These are phyloP conservation scores for Pterostichus niger DNA, from an alignment of 2,888 invertebrate genomes.

Conservation along the genomic window DNA sequence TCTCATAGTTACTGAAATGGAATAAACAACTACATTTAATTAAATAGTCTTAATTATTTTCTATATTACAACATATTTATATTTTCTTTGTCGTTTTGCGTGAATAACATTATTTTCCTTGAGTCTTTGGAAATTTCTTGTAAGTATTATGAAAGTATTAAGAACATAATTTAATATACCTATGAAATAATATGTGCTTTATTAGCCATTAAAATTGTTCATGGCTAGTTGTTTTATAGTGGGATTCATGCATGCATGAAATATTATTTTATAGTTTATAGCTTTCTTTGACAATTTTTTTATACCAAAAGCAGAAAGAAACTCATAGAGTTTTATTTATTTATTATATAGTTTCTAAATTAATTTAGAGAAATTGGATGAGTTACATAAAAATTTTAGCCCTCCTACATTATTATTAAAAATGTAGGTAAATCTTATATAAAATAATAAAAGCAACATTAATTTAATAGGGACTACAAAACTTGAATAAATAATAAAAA, in stretches of 20 bases:
- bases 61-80: neutral
- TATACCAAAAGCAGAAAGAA: too few relatives aligned
- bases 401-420: too few relatives aligned
- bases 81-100: neutral
- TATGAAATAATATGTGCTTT: neutral
- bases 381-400: too few relatives aligned
- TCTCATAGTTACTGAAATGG: constrained; percentile 13
- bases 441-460: too few relatives aligned
- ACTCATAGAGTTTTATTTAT: too few relatives aligned
- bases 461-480: too few relatives aligned
- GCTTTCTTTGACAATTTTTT: neutral
- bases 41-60: constrained; percentile 18
- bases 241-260: too few relatives aligned
- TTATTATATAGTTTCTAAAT: too few relatives aligned
- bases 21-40: constrained; percentile 19
- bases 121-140: neutral
- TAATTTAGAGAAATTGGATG: too few relatives aligned
- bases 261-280: neutral
- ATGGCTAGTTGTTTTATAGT: too few relatives aligned
- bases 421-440: too few relatives aligned
- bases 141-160: neutral
- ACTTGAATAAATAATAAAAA: too few relatives aligned
- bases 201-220: neutral
- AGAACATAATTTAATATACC: neutral
- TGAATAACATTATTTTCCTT: neutral